Evolutionary conservation across 1,140 invertebrate genomes (phyloP).

Genomic region (honey bee (Apis mellifera)): DNA sequence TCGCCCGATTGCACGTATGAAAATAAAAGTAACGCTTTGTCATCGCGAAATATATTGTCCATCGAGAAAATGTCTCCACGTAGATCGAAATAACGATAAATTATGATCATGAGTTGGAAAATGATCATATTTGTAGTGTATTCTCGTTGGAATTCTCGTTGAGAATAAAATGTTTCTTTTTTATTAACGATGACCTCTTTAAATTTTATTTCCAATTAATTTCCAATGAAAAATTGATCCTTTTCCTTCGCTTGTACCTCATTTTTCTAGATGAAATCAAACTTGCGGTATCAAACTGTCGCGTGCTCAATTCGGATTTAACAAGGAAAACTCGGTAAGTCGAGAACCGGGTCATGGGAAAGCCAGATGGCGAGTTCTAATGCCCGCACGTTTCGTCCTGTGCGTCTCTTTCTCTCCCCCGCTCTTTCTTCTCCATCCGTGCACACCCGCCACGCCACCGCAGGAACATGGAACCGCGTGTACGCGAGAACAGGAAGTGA

Average conservation of each 20-base stretch:
- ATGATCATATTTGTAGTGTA: too few species aligned
- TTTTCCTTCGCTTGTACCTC: too few species aligned
- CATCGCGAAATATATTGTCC: too few species aligned
- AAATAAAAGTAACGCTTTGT: not conserved
- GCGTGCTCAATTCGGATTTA: slow-evolving; percentile 45
- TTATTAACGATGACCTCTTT: not conserved
- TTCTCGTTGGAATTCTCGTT: too few species aligned
- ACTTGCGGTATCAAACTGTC: slow-evolving; percentile 44
- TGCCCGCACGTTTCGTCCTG: slow-evolving; percentile 2
- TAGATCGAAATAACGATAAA: too few species aligned
- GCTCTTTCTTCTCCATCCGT: not conserved
- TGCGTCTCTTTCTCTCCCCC: not conserved
- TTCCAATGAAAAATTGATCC: slow-evolving; percentile 25
- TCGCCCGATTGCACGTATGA: not conserved
- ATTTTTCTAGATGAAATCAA: slow-evolving; percentile 15
- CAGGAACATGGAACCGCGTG: slow-evolving; percentile 3
- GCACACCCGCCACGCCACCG: not conserved
- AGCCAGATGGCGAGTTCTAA: slow-evolving; percentile 55
- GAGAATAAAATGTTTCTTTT: too few species aligned
- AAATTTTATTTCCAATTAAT: slow-evolving; percentile 11
- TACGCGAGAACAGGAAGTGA: slow-evolving; percentile 36
- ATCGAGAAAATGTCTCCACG: too few species aligned
- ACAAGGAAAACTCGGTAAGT: slow-evolving; percentile 58
- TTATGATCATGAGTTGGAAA: too few species aligned
- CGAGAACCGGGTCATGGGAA: slow-evolving; percentile 57